A percentile compares a stretch with the other conserved stretches of the same genome.
Evolutionary conservation across 2,113 vertebrate genomes (phyloP).

Genomic region (Bombycilla garrulus): DNA sequence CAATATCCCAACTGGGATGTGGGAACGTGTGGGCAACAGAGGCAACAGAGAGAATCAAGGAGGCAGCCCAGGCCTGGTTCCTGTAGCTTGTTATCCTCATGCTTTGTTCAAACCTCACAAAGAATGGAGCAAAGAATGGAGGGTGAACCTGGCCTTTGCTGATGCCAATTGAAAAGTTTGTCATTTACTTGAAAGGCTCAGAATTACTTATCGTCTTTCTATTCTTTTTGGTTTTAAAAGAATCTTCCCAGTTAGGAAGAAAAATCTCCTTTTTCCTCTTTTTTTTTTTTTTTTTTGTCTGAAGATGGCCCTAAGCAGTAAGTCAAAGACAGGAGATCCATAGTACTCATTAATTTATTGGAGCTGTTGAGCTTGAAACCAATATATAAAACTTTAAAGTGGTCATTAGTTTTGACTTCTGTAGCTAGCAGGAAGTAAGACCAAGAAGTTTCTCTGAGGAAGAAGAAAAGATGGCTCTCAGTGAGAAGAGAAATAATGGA

Average conservation of each 20-base stretch:
- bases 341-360: constrained; percentile 27
- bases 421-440: background rate
- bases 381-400: constrained; percentile 11
- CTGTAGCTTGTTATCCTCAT: background rate
- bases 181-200: background rate
- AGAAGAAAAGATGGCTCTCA: background rate
- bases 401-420: background rate
- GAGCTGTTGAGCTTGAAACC: background rate
- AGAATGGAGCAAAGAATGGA: background rate
- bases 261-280: background rate
- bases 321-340: background rate
- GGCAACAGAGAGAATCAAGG: background rate
- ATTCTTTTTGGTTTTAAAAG: background rate
- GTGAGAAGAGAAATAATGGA: background rate
- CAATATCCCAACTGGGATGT: background rate
- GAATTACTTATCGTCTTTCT: background rate
- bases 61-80: background rate
- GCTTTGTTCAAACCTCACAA: background rate
- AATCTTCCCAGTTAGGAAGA: background rate
- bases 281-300: background rate
- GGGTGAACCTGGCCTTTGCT: background rate
- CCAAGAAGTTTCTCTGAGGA: background rate
- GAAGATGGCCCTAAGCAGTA: background rate
- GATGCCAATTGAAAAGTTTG: background rate
- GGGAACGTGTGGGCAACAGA: background rate